A percentile compares a stretch with the other conserved stretches of the same genome.
Conservation (phyloP, 2,113 vertebrate species). For the Tetrao urogallus region DNA sequence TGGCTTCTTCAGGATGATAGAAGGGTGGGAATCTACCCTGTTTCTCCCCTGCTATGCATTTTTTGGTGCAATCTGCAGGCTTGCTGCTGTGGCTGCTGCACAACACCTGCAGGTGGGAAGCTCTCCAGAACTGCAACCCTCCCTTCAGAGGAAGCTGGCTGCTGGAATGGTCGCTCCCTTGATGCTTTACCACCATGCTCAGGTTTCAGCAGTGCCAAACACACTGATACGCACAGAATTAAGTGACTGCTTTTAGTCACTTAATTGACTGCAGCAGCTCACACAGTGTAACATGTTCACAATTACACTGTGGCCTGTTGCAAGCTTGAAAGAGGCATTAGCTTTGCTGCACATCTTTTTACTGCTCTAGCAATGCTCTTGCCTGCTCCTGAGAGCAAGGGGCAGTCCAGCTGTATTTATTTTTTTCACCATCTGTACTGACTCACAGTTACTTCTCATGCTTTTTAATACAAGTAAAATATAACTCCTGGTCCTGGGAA, state of each 20-base stretch:
- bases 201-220: neutral
- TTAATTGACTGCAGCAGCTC: neutral
- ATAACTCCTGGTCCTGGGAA: neutral
- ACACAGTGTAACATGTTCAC: neutral
- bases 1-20: neutral
- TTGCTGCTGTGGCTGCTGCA: neutral
- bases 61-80: neutral
- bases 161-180: neutral
- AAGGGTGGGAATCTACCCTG: neutral
- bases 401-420: neutral
- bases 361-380: neutral
- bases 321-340: neutral
- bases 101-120: neutral
- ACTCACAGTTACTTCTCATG: neutral
- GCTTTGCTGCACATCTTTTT: neutral
- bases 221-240: neutral
- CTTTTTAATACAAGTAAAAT: slow-evolving; percentile 39
- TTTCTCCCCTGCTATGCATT: neutral
- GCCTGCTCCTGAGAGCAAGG: neutral
- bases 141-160: neutral
- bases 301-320: neutral
- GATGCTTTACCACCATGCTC: rapidly evolving
- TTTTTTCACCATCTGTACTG: neutral
- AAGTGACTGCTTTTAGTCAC: neutral
- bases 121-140: neutral